Percentiles rank a stretch among this genome's conserved stretches.
Conservation (phyloP, 2,113 vertebrate genomes). For the Alectura lathami region DNA sequence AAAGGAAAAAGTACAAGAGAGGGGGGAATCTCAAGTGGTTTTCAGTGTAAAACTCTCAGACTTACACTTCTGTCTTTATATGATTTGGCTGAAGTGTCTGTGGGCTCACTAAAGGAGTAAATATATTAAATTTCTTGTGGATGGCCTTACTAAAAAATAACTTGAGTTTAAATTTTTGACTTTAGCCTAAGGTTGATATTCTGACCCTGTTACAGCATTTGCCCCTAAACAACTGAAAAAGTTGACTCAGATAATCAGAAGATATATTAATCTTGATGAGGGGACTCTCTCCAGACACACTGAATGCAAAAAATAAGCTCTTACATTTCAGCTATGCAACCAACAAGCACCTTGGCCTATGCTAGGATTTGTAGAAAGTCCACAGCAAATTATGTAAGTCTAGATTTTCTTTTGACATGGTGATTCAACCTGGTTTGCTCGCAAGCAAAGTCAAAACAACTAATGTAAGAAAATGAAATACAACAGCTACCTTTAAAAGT, state of each 20-base stretch:
- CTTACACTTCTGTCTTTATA: neutral
- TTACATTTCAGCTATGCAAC: neutral
- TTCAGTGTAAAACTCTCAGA: neutral
- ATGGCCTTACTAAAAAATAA: neutral
- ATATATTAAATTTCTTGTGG: neutral
- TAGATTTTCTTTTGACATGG: neutral
- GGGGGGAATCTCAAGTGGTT: fast-evolving
- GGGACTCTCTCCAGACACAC: neutral
- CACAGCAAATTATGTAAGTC: neutral
- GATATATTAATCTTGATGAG: neutral
- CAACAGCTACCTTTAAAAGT: constrained; percentile 9
- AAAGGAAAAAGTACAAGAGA: fast-evolving
- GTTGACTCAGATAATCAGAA: neutral
- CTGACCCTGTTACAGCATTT: neutral
- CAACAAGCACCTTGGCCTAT: neutral
- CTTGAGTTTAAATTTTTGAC: neutral
- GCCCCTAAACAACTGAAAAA: neutral
- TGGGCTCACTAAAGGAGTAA: neutral
- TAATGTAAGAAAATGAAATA: neutral
- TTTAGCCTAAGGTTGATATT: neutral
- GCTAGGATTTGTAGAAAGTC: neutral
- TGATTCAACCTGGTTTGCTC: neutral
- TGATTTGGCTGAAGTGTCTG: neutral
- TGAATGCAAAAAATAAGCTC: neutral
- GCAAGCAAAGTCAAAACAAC: constrained; percentile 7